phyloP scores from a whole-genome alignment of 2,888 invertebrate genomes.

The Ormyrus rosae region DNA sequence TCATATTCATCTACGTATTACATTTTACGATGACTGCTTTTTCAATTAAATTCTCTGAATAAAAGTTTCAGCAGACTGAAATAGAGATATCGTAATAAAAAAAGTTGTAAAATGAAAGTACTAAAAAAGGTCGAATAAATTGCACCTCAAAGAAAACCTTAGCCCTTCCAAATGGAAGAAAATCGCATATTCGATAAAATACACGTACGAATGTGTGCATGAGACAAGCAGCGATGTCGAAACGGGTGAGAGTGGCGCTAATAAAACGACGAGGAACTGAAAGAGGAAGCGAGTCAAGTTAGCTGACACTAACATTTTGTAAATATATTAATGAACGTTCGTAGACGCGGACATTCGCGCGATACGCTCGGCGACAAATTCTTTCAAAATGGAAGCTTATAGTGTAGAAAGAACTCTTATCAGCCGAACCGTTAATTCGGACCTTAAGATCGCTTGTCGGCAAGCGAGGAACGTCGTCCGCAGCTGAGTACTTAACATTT shows the following conservation, averaged over 20 bases:
- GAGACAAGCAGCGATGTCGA: slow-evolving; percentile 43
- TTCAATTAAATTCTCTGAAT: neutral
- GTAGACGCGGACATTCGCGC: slow-evolving; percentile 15
- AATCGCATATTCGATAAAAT: slow-evolving; percentile 18
- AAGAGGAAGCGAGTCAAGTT: slow-evolving; percentile 17
- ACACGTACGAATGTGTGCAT: slow-evolving; percentile 21
- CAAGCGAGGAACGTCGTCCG: neutral
- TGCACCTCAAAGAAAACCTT: neutral
- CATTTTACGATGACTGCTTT: neutral
- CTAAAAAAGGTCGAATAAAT: no score
- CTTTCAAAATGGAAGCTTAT: neutral
- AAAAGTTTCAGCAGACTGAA: neutral
- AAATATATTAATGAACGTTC: slow-evolving; percentile 37
- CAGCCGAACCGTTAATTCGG: neutral
- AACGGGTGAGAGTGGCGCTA: slow-evolving; percentile 55
- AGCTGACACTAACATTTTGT: slow-evolving; percentile 47
- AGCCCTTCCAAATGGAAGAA: slow-evolving; percentile 32
- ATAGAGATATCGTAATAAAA: neutral
- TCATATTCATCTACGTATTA: no score
- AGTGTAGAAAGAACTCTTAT: neutral
- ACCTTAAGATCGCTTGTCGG: neutral
- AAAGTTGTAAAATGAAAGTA: no score
- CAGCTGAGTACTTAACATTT: slow-evolving; percentile 6
- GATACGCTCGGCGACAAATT: slow-evolving; percentile 11
- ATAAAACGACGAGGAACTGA: slow-evolving; percentile 18